Conservation (phyloP, 35 echinoderm and acorn worm genomes). For the Strongylocentrotus purpuratus region DNA sequence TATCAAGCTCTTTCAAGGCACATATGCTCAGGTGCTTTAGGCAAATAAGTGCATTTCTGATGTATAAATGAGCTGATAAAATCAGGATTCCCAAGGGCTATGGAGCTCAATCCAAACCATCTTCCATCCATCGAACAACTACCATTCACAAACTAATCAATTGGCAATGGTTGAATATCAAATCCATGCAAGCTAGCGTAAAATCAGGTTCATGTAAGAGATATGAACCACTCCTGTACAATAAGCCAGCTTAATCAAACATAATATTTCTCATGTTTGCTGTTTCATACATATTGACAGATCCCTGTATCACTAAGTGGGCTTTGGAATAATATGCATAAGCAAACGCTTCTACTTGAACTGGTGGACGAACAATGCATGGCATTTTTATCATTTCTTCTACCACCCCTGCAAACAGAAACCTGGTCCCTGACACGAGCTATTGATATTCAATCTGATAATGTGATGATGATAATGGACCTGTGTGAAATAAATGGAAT, state of each 20-base stretch:
- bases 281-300: background rate
- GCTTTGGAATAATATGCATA: background rate
- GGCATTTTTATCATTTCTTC: background rate
- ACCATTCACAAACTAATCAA: background rate
- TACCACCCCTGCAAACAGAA: background rate
- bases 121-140: background rate
- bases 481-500: background rate
- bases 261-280: background rate
- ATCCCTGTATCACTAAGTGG: background rate
- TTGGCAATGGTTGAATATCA: background rate
- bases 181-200: background rate
- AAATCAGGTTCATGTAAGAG: background rate
- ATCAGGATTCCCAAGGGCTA: background rate
- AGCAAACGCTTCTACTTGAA: background rate
- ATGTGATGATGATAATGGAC: background rate
- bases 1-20: background rate
- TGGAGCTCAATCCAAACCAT: background rate
- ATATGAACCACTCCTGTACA: background rate
- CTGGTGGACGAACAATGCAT: background rate
- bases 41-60: background rate
- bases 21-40: background rate
- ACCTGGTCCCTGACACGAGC: background rate
- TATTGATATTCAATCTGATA: background rate
- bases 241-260: conserved; percentile 3
- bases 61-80: background rate